A percentile compares a stretch with the other conserved stretches of the same genome.
phyloP scores from a whole-genome alignment of 2,113 vertebrate genomes.

The Mastomys natalensis region DNA sequence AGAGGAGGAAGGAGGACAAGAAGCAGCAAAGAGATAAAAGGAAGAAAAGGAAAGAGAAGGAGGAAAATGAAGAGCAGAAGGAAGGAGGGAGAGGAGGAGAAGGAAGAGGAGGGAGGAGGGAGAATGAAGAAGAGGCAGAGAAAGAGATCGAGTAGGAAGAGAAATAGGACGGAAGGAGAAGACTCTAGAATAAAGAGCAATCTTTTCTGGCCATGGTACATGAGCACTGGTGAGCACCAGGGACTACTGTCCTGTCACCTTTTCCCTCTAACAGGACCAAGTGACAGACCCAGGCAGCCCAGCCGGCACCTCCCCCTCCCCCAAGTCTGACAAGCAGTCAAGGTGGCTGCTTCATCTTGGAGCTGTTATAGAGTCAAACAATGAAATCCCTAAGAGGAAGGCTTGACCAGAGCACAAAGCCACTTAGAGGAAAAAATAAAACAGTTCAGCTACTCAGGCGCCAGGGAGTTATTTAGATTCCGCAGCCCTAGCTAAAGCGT shows the following conservation, averaged over 20 bases:
- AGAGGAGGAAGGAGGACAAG: neutral
- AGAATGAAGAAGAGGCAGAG: neutral
- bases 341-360: neutral
- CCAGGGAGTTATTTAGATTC: neutral
- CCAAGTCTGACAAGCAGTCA: neutral
- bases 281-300: neutral
- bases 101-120: too few species aligned
- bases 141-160: too few species aligned
- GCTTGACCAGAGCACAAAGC: neutral
- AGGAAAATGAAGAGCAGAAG: neutral
- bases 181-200: neutral
- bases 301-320: neutral
- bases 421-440: neutral
- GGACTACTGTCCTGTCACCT: neutral
- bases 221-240: fast-evolving
- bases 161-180: too few species aligned
- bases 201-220: neutral
- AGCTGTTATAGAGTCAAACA: neutral
- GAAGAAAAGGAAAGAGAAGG: neutral
- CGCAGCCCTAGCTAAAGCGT: neutral
- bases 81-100: neutral
- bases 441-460: neutral
- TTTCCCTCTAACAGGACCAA: neutral
- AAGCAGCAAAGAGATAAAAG: too few species aligned
- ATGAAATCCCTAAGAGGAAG: neutral